Evolutionary conservation across 1,140 invertebrate species (phyloP).

Genomic region (Drosophila sp.): DNA sequence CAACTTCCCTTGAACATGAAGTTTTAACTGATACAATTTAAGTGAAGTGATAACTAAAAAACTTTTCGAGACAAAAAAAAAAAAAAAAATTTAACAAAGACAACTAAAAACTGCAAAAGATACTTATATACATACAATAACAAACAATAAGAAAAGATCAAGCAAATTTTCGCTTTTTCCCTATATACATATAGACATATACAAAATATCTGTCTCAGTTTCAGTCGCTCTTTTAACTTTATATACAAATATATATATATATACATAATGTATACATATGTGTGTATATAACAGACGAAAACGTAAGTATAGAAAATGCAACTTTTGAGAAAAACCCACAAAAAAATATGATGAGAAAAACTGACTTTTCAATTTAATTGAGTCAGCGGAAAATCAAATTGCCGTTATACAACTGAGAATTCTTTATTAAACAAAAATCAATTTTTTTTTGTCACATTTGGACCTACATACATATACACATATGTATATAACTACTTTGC

Average conservation of each 20-base stretch:
- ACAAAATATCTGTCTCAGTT: slow-evolving; percentile 32
- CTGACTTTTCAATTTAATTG: slow-evolving; percentile 30
- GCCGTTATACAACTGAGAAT: neutral
- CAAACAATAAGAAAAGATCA: slow-evolving; percentile 31
- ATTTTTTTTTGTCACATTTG: neutral
- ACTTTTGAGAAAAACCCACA: slow-evolving; percentile 8
- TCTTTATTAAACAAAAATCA: neutral
- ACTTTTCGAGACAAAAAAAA: slow-evolving; percentile 28
- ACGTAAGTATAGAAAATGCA: slow-evolving; percentile 9
- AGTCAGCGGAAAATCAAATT: neutral
- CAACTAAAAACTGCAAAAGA: slow-evolving; percentile 41
- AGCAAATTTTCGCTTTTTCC: slow-evolving; percentile 4
- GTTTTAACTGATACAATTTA: slow-evolving; percentile 76
- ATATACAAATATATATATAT: slow-evolving; percentile 23
- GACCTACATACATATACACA: neutral
- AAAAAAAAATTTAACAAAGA: slow-evolving; percentile 27
- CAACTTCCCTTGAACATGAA: slow-evolving; percentile 35
- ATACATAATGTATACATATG: slow-evolving; percentile 29
- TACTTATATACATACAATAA: slow-evolving; percentile 38
- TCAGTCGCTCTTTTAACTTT: slow-evolving; percentile 35
- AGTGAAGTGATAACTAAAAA: slow-evolving; percentile 66
- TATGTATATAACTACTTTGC: neutral
- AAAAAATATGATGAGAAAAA: slow-evolving; percentile 28
- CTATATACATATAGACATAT: slow-evolving; percentile 4
- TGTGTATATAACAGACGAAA: slow-evolving; percentile 35